Evolutionary conservation across 2,888 invertebrate genomes (phyloP).

Genomic region (Cancer borealis): DNA sequence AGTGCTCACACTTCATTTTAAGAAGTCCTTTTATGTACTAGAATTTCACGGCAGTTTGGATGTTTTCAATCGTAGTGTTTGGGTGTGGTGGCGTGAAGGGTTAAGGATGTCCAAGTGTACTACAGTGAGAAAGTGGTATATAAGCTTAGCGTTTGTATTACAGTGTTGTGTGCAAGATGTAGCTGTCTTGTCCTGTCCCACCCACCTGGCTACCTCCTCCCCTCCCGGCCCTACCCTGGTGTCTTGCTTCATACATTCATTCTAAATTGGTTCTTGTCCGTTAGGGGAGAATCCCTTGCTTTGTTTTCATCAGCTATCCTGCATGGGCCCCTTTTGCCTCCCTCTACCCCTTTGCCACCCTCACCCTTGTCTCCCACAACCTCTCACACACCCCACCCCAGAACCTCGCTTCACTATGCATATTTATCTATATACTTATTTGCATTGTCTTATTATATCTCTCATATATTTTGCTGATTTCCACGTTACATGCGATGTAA

Average conservation of each 20-base stretch:
- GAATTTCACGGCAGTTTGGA: too few species aligned
- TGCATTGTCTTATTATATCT: not conserved
- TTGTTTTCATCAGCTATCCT: conserved; percentile 27
- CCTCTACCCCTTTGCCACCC: conserved; percentile 12
- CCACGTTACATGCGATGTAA: not conserved
- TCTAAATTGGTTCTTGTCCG: conserved; percentile 31
- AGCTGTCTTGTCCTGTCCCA: not conserved
- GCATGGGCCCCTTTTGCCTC: not conserved
- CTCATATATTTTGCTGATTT: not conserved
- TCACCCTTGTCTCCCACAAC: not conserved
- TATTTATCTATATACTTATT: not conserved
- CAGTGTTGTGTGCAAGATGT: not conserved
- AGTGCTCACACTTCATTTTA: too few species aligned
- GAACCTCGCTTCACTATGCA: not conserved
- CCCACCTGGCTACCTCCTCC: not conserved
- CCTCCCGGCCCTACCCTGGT: not conserved
- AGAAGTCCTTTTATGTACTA: too few species aligned
- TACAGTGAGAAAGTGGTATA: not conserved
- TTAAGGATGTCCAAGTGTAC: not conserved
- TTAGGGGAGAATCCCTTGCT: conserved; percentile 8
- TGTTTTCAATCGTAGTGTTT: too few species aligned
- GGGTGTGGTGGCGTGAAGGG: too few species aligned
- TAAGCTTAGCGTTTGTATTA: not conserved
- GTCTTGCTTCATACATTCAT: conserved; percentile 35
- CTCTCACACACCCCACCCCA: not conserved